Percentiles rank a stretch among this genome's conserved stretches.
Conservation (phyloP, 64 coral and sea anemone genomes). For the Porites lutea region DNA sequence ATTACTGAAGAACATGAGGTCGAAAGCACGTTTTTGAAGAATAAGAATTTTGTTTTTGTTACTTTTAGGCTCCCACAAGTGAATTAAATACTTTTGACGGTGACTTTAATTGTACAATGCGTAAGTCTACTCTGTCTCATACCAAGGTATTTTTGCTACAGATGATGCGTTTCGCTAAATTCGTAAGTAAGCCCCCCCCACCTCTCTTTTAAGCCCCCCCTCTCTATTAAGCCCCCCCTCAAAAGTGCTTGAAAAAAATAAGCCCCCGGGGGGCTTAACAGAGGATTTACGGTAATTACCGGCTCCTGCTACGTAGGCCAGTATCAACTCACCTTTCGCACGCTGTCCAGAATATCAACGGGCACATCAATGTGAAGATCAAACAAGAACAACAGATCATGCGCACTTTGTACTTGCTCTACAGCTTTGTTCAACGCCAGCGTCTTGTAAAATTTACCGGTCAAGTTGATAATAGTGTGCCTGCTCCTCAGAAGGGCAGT, state of each 20-base stretch:
- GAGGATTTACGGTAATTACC: no score
- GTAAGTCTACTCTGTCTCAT: neutral
- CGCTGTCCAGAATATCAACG: neutral
- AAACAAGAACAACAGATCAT: neutral
- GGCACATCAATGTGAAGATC: neutral
- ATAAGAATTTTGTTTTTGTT: conserved; percentile 73
- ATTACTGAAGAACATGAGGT: conserved; percentile 26
- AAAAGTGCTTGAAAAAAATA: no score
- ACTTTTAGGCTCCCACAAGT: conserved; percentile 78
- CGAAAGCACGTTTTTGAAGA: conserved; percentile 49
- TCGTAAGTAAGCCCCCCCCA: no score
- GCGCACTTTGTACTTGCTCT: neutral
- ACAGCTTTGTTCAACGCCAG: conserved; percentile 17
- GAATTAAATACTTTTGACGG: conserved; percentile 57
- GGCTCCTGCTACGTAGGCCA: no score
- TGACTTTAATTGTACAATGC: conserved; percentile 37
- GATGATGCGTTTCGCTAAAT: no score
- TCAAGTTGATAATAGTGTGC: conserved; percentile 40
- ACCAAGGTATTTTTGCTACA: no score
- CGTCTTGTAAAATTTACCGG: conserved; percentile 62
- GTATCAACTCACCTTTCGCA: no score
- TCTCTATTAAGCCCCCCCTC: no score
- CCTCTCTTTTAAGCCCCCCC: no score
- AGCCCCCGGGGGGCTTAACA: no score
- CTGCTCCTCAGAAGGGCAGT: conserved; percentile 41